Percentiles rank a stretch among this genome's conserved stretches.
These are phyloP conservation scores for Probosciger aterrimus DNA, from an alignment of 2,113 vertebrate genomes.

Conservation along the genomic window DNA sequence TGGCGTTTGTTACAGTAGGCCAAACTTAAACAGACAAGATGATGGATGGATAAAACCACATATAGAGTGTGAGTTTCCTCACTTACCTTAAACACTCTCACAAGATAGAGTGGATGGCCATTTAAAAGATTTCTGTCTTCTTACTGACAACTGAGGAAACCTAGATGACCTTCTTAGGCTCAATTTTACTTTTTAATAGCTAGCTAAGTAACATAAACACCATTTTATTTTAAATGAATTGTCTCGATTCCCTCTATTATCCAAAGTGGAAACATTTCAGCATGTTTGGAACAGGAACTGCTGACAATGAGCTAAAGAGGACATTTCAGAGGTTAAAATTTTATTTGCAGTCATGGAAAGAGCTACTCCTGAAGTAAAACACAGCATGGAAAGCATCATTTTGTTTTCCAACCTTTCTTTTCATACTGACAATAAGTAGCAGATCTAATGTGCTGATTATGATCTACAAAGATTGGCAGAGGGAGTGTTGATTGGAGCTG, in stretches of 20 bases:
- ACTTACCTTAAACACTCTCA: neutral
- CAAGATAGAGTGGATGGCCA: neutral
- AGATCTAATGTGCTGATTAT: conserved; percentile 29
- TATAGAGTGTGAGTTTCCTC: neutral
- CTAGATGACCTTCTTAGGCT: neutral
- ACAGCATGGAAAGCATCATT: neutral
- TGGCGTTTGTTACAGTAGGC: neutral
- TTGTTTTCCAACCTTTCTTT: neutral
- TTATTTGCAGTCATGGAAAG: neutral
- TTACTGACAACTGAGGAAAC: neutral
- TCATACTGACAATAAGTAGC: neutral
- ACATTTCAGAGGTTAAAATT: neutral
- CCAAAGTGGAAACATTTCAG: neutral
- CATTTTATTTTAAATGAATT: neutral
- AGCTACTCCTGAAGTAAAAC: neutral
- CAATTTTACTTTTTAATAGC: neutral
- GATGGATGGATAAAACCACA: neutral
- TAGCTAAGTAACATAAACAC: neutral
- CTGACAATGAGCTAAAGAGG: neutral
- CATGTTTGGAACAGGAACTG: neutral
- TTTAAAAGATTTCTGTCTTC: neutral
- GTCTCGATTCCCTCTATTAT: neutral
- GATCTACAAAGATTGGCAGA: neutral
- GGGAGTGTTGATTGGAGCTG: neutral
- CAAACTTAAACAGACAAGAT: neutral